Percentiles rank a stretch among this genome's conserved stretches.
Evolutionary conservation across 2,888 invertebrate species (phyloP).

Genomic region (Lithophane ornitopus): DNA sequence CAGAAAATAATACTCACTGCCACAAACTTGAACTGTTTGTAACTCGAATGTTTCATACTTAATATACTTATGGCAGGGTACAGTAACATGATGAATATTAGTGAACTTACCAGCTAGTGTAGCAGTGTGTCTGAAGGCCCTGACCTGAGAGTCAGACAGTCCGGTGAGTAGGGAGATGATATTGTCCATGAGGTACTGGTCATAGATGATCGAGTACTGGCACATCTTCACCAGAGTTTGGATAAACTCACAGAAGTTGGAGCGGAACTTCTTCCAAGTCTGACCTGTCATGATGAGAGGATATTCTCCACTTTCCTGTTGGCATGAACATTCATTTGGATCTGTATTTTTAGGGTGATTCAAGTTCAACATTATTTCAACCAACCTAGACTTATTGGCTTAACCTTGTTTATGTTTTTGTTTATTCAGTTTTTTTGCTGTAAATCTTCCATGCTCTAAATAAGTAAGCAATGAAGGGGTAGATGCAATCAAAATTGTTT

Average conservation of each 20-base stretch:
- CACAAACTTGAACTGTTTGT: not conserved
- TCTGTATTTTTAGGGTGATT: not conserved
- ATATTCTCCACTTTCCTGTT: slow-evolving; percentile 99
- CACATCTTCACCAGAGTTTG: slow-evolving; percentile 99
- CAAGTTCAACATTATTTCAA: not conserved
- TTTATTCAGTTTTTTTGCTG: not conserved
- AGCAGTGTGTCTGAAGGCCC: slow-evolving; percentile 98
- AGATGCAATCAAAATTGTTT: not conserved
- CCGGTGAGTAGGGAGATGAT: slow-evolving; percentile 99
- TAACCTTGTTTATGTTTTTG: not conserved
- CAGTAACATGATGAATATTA: not conserved
- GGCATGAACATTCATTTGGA: not conserved
- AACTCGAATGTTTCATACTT: not conserved
- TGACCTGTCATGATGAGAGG: slow-evolving; percentile 99
- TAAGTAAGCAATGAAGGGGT: not conserved
- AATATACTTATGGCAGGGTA: not conserved
- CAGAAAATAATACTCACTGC: no score
- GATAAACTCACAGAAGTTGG: slow-evolving; percentile 99
- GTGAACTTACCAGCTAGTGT: slow-evolving; percentile 94
- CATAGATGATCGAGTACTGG: slow-evolving; percentile 99
- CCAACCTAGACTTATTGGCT: not conserved
- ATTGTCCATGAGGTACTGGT: slow-evolving; percentile 99
- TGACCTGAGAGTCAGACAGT: slow-evolving; percentile 98
- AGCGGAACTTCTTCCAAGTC: slow-evolving; percentile 98
- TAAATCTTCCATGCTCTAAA: not conserved